Percentiles rank a stretch among this genome's conserved stretches.
Evolutionary conservation across 2,113 vertebrate species (phyloP).

Genomic region (Trachemys scripta): DNA sequence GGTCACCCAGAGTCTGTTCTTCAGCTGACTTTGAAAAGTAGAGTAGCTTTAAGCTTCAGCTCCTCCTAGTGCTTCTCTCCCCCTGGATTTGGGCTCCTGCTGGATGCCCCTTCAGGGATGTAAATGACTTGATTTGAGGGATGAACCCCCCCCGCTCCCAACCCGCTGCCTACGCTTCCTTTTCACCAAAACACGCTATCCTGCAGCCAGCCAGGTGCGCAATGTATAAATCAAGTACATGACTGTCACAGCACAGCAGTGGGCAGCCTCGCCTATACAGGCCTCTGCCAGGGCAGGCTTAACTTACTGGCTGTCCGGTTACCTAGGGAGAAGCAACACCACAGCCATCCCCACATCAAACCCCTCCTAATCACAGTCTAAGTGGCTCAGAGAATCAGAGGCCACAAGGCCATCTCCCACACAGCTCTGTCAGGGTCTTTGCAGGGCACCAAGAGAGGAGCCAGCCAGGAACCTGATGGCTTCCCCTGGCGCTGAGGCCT

Average conservation of each 20-base stretch:
- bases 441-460: neutral
- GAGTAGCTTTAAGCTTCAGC: neutral
- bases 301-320: neutral
- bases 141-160: neutral
- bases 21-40: neutral
- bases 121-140: neutral
- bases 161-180: neutral
- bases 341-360: neutral
- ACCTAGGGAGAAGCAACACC: neutral
- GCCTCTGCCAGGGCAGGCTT: neutral
- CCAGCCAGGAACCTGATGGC: neutral
- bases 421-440: neutral
- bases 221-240: neutral
- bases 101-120: neutral
- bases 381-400: neutral
- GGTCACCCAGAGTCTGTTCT: neutral
- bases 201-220: neutral
- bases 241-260: neutral
- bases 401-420: rapidly evolving
- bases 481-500: neutral
- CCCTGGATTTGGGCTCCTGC: neutral
- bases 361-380: neutral
- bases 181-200: neutral
- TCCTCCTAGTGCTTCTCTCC: neutral
- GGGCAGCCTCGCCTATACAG: neutral